Base-by-base conservation (phyloP, 2,888 invertebrate species). In the Neocrepidodera transversa region DNA sequence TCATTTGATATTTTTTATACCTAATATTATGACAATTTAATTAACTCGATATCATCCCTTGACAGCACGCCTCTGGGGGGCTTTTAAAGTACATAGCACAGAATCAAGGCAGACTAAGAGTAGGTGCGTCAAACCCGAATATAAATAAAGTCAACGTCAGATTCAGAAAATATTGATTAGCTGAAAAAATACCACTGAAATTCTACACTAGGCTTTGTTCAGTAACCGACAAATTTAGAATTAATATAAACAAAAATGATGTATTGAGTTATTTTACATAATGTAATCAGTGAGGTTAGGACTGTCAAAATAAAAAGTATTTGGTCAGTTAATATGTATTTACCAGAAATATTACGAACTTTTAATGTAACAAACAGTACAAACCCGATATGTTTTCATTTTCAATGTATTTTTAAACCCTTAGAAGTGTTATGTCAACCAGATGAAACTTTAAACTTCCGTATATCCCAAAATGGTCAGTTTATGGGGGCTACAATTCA, bases 91-190 rank as follows among this genome's bases (percentile, higher is more conserved):
- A 54, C 60, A 58, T 49, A 58, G 59, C 60, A 58, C 60, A 64
- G 54, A 66, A 65, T 71, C 70, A 65, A 45, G 68, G 66, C 70
- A 68, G 72, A 68, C 70, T 72, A 69, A 56, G 47, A 56, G 54
- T 42, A 69, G 72, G 71, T 71, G 64, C 67, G 67, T 63, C 61
- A 68, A 54, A 63, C 62, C 64, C 65, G 73, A 74, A 71, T 74
- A 75, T 75, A 75, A 76, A 76, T 76, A 74, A 74, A 74, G 72
- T 69, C 65, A 73, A 73, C 74, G 74, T 74, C 73, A 74, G 71
- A 72, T 72, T 74, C 74, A 72, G 70, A 72, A 74, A 71, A 71
- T 76, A 76, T 76, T 72, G 76, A 76, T 76, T 76, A 71, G 71
- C 68, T 60, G 55, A 60, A 64, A 62, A 66, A 67, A 61, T 61